These are phyloP conservation scores for Orientallactaga bullata DNA, from an alignment of 2,113 vertebrate genomes.

Conservation along the genomic window DNA sequence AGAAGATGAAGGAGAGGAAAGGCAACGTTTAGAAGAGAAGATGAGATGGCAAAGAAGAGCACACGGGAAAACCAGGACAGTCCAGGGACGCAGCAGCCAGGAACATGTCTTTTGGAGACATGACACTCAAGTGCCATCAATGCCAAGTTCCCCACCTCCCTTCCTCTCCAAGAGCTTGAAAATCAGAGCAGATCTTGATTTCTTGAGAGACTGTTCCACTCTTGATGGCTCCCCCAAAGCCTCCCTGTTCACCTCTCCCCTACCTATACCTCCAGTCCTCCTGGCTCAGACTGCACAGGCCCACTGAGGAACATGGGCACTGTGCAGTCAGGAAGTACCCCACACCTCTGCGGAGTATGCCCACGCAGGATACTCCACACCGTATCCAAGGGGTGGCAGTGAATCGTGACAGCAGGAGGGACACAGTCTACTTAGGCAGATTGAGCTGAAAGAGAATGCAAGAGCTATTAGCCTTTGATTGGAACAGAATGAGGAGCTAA, in stretches of 20 bases:
- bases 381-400: background rate
- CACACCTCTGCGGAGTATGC: background rate
- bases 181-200: background rate
- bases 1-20: background rate
- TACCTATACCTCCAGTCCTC: background rate
- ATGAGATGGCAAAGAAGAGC: background rate
- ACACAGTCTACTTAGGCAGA: background rate
- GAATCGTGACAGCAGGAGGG: background rate
- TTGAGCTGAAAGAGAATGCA: background rate
- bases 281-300: background rate
- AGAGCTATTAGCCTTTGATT: slow-evolving; percentile 56
- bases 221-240: background rate
- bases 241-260: background rate
- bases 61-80: background rate
- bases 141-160: background rate
- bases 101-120: background rate
- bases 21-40: background rate
- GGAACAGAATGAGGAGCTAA: slow-evolving; percentile 71
- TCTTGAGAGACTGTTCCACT: background rate
- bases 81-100: background rate
- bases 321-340: accelerated
- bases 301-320: background rate
- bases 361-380: background rate
- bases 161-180: background rate
- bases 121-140: background rate